Conservation (phyloP, 2,888 invertebrate genomes). For the Keiferia lycopersicella region DNA sequence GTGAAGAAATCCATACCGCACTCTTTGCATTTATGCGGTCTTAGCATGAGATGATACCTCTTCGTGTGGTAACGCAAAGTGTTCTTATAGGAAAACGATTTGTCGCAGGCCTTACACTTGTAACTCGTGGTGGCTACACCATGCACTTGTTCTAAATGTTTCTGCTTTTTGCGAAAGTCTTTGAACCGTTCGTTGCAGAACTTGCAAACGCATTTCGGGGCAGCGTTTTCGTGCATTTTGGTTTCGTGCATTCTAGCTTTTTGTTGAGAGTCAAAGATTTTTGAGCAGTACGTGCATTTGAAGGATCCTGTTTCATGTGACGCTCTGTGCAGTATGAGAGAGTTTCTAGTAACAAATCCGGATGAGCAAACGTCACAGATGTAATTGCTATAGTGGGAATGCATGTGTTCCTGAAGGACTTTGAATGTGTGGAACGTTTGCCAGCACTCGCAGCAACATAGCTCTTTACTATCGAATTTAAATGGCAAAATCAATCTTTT, state of each 20-base stretch:
- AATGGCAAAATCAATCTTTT: slow-evolving; percentile 53
- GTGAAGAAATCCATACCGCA: slow-evolving; percentile 41
- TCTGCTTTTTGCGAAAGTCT: slow-evolving; percentile 42
- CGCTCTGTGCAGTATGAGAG: slow-evolving; percentile 53
- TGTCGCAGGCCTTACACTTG: slow-evolving; percentile 36
- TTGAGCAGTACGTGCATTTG: slow-evolving; percentile 11
- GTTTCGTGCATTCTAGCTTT: slow-evolving; percentile 53
- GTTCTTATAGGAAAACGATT: background rate
- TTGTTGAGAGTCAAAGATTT: slow-evolving; percentile 46
- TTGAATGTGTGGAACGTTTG: slow-evolving; percentile 41
- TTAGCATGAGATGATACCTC: slow-evolving; percentile 33
- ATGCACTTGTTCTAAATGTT: slow-evolving; percentile 43
- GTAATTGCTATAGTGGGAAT: slow-evolving; percentile 52
- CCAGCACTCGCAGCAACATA: slow-evolving; percentile 39
- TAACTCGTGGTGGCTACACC: slow-evolving; percentile 35
- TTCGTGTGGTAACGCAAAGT: slow-evolving; percentile 31
- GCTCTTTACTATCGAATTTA: slow-evolving; percentile 43
- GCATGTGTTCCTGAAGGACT: slow-evolving; percentile 51
- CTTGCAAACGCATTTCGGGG: slow-evolving; percentile 56
- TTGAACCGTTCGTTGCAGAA: slow-evolving; percentile 50
- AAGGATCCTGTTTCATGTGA: slow-evolving; percentile 11
- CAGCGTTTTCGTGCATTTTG: slow-evolving; percentile 53
- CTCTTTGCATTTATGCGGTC: slow-evolving; percentile 34
- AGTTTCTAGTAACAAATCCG: slow-evolving; percentile 41
- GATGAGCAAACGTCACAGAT: slow-evolving; percentile 48